Evolutionary conservation across 2,888 invertebrate species (phyloP).

Genomic region (Zaprionus lineosus): DNA sequence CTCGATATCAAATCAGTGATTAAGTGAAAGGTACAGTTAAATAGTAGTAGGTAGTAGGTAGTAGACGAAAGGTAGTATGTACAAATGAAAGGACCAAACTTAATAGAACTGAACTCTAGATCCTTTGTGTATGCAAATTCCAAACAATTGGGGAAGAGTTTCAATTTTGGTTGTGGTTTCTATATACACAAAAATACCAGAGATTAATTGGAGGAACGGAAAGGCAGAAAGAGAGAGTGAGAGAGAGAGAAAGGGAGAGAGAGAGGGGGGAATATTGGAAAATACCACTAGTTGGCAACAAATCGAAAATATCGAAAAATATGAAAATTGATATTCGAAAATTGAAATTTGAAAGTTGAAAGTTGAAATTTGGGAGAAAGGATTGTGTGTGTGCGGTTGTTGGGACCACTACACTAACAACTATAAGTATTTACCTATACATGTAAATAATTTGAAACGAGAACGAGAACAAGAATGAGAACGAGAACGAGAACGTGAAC

Average conservation of each 20-base stretch:
- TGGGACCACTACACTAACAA: conserved; percentile 29
- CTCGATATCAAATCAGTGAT: too few species aligned
- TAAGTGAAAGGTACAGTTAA: too few species aligned
- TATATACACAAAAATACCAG: neutral
- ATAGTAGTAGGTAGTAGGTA: too few species aligned
- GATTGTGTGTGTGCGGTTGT: neutral
- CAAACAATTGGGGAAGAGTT: conserved; percentile 40
- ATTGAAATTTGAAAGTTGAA: neutral
- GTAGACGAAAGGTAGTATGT: too few species aligned
- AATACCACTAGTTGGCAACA: conserved; percentile 46
- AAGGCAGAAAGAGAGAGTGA: too few species aligned
- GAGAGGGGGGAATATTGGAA: conserved; percentile 28
- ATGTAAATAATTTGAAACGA: conserved; percentile 3
- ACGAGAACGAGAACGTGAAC: conserved; percentile 15
- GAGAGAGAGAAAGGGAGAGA: too few species aligned
- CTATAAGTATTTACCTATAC: conserved; percentile 10
- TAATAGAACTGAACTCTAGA: neutral
- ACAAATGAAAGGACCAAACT: too few species aligned
- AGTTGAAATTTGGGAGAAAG: neutral
- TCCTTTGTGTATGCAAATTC: conserved; percentile 40
- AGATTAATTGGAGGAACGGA: neutral
- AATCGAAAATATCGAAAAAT: neutral
- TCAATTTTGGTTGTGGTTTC: conserved; percentile 15
- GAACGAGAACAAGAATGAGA: conserved; percentile 14
- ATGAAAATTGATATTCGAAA: neutral